Evolutionary conservation across 1,140 invertebrate species (phyloP), one percentile per base, ranked within the genome.

Genomic region (Lordiphosa collinella): DNA sequence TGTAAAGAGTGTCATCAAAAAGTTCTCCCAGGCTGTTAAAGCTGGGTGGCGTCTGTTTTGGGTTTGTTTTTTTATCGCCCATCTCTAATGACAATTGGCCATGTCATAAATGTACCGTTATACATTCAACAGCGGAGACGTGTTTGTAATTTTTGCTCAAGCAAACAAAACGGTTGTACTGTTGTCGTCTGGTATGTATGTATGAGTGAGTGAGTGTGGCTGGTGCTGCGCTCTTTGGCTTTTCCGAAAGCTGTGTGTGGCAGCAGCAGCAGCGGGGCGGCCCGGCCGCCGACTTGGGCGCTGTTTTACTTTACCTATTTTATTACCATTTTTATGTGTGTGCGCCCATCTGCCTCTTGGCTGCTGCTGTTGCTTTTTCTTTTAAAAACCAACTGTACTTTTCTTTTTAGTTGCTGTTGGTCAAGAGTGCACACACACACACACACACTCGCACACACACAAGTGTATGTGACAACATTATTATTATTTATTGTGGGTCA

Each of bases 371-470:
- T 74, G 64, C 58, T 56, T 76, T 61, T 60, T 67, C 48, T 64
- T 79, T 80, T 64, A 79, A 57, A 80, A 79, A 80, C 75, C 69
- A 79, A 79, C 74, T 79, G 74, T 79, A 79, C 25, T 29, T 29
- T 29, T 29, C 74, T 80, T 80, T 80, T 78, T 78, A 80, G 75
- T 79, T 69, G 74, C 74, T 61, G 74, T 80, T 80, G 80, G 72
- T 54, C 55, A 32, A 60, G 25, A 53, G 55, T 49, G 32, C 25
- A 31, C 41, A 49, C 22, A 29, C 16, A 54, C 7, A 11, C 32
- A 57, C 36, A 55, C 35, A 52, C 29, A 58, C 25, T 11, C 16
- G 54, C 12, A 32, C 10, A 52, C 38, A 14, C 13, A 46, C 31
- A 31, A 54, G 44, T 47, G 16, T 60, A 47, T 34, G 16, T 41